Evolutionary conservation across 2,113 vertebrate species (phyloP), one percentile per base, ranked within the genome.

Genomic region (Alethe diademata): DNA sequence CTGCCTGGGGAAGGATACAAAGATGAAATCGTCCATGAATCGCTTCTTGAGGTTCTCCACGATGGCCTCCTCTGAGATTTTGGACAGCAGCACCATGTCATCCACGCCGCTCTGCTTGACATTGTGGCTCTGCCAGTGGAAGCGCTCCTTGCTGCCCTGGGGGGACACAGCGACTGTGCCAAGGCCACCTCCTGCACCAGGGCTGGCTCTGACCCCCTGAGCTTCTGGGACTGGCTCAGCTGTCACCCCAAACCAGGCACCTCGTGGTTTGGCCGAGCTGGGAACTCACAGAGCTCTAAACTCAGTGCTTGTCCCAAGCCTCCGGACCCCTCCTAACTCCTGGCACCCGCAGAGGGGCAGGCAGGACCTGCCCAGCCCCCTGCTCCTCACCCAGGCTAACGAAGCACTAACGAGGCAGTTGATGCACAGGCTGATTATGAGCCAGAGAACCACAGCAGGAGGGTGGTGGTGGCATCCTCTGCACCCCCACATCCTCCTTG

Each of bases 41-140:
- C 99, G 98, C 94, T 99, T 99, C 96, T 99, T 99, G n/a, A 99
- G 99, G 96, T 99, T 99, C 88, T 98, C 98, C 96, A 99, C 99
- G 2, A 99, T 99, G 93, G 99, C 98, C 0, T 99, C 99, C 96
- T 99, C 99, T 0, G 96, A 98, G 98, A 99, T 99, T 96, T 99
- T 99, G 84, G 99, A 98, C 78, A 99, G 98, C 61, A 99, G 98
- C 81, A 99, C 99, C 99, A 99, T 99, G 98, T 99, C 99, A 0
- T 99, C 99, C 97, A 99, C 99, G 0, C 99, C 99, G 0, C 99
- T 99, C 95, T 99, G 99, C 86, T 99, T 99, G 73, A 99, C 99
- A 78, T 99, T 99, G 96, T 99, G 99, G 97, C 99, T 99, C 97
- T 99, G 99, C 99, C 99, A 99, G 97, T 99, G 99, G 91, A 99